Evolutionary conservation across 2,888 invertebrate species (phyloP), one percentile per base, ranked within the genome.

Genomic region (Dysmachus trigonus): DNA sequence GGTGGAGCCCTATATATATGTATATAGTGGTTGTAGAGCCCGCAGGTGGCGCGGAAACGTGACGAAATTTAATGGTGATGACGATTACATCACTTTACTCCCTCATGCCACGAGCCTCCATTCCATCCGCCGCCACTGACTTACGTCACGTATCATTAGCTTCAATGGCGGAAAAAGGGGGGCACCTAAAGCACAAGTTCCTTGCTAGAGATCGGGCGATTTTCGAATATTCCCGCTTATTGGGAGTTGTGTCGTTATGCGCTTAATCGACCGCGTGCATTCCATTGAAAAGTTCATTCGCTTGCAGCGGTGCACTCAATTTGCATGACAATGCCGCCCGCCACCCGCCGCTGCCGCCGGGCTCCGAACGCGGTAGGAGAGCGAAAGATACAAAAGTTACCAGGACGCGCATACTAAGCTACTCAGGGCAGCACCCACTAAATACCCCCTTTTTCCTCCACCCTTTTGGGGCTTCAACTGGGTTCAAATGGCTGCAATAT

Each of bases 281-380:
- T 77, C 47, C 77, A 77, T 47, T 77, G 77, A 77, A 77, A 77
- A 77, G 77, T 77, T 77, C 77, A 77, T 77, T 47, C 41, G 77
- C 77, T 77, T 51, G 47, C 47, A 77, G 77, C 41, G 38, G 8
- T 77, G 77, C 77, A 77, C 77, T 77, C 77, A 77, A 77, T 77
- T 77, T 77, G 77, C 77, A 77, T 77, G 41, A 77, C 47, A 77
- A 77, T 77, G 77, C 41, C 51, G n/a, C n/a, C n/a, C n/a, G n/a
- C n/a, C n/a, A n/a, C n/a, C n/a, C n/a, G n/a, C n/a, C n/a, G n/a
- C n/a, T 77, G 77, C 41, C 51, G 10, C 38, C 38, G 76, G 30
- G 76, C 6, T 7, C 35, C 33, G 41, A 35, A 22, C n/a, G 76
- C 18, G 41, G 47, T n/a, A 77, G 77, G 41, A 77, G 33, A 31